These are phyloP conservation scores for Dendrolimus kikuchii DNA, from an alignment of 1,140 invertebrate genomes.

Conservation along the genomic window DNA sequence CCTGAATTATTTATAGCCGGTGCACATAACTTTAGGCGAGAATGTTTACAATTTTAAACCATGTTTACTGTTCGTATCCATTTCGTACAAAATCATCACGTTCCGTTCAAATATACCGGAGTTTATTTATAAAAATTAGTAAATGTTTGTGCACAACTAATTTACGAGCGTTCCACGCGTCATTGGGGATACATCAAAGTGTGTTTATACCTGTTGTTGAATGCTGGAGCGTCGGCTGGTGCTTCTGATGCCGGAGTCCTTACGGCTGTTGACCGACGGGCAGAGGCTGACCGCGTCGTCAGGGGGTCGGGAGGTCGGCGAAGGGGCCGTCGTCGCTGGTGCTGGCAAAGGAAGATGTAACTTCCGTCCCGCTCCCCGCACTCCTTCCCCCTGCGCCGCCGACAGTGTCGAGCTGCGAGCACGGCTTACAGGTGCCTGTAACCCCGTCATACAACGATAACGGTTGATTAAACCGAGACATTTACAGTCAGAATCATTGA, in stretches of 20 bases:
- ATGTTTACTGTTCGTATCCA: conserved; percentile 17
- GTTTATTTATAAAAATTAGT: conserved; percentile 15
- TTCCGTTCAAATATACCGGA: conserved; percentile 9
- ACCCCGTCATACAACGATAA: no score
- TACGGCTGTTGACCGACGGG: conserved; percentile 84
- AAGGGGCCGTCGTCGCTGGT: background rate
- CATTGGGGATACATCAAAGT: conserved; percentile 14
- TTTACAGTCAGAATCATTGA: no score
- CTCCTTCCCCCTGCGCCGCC: conserved; percentile 49
- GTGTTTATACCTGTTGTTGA: conserved; percentile 79
- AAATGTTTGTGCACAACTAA: conserved; percentile 8
- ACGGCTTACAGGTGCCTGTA: conserved; percentile 64
- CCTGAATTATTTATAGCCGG: conserved; percentile 13
- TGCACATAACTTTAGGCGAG: conserved; percentile 10
- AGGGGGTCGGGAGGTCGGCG: conserved; percentile 31
- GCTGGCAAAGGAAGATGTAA: conserved; percentile 46
- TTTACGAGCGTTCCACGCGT: conserved; percentile 9
- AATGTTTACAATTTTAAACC: conserved; percentile 20
- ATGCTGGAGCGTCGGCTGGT: conserved; percentile 88
- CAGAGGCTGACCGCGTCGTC: conserved; percentile 81
- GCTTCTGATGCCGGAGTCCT: conserved; percentile 90
- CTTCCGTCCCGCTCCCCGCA: conserved; percentile 42
- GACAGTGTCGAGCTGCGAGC: conserved; percentile 73
- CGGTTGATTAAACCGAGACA: background rate
- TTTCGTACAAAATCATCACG: conserved; percentile 13